A percentile compares a stretch with the other conserved stretches of the same genome.
Conservation (phyloP, 2,113 vertebrate genomes). For the Hiodon tergisus region DNA sequence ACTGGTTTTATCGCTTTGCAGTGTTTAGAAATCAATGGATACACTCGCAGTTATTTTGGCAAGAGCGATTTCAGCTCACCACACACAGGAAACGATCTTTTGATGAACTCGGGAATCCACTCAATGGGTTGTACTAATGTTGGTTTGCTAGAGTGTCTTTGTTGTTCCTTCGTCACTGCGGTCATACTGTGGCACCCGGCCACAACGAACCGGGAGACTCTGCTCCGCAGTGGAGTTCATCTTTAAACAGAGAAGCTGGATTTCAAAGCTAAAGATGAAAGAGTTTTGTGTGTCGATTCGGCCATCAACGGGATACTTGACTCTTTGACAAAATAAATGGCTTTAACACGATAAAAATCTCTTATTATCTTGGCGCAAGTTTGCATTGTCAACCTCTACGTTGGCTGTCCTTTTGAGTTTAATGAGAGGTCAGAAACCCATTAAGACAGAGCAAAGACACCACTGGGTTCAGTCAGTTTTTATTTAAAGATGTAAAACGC, state of each 20-base stretch:
- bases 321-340: no score
- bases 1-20: background rate
- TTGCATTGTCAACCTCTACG: background rate
- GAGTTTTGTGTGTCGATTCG: no score
- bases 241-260: constrained; percentile 17
- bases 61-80: constrained; percentile 3
- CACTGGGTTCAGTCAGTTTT: no score
- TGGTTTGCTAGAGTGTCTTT: constrained; percentile 29
- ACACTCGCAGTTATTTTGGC: constrained; percentile 30
- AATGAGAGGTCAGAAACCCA: background rate
- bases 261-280: constrained; percentile 31
- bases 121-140: constrained; percentile 28
- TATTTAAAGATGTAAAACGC: constrained; percentile 8
- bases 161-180: constrained; percentile 20
- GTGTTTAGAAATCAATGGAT: constrained; percentile 29
- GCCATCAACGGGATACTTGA: no score
- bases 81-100: constrained; percentile 29
- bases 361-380: no score
- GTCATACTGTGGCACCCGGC: constrained; percentile 3
- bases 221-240: constrained; percentile 7
- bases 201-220: background rate
- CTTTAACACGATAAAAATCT: no score
- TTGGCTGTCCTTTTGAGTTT: background rate
- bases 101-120: constrained; percentile 31
- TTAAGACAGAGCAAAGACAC: background rate